Conservation (phyloP, 2,888 invertebrate genomes). For the Melanargia galathea region DNA sequence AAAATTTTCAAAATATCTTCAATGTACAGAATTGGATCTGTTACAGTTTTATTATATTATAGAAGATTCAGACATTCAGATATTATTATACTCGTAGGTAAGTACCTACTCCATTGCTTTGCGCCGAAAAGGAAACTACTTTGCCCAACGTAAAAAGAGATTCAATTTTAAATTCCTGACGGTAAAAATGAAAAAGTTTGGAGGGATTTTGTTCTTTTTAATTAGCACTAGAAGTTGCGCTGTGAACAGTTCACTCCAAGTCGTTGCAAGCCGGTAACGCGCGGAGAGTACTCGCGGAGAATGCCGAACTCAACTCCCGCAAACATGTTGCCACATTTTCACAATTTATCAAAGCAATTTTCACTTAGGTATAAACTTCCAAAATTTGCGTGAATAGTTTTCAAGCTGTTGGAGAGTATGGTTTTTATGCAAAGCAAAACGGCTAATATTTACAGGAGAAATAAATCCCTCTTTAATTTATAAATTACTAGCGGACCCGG, state of each 20-base stretch:
- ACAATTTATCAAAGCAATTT: conserved; percentile 24
- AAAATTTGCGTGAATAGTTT: conserved; percentile 11
- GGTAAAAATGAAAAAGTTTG: background rate
- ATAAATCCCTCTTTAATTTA: no score
- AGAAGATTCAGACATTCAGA: no score
- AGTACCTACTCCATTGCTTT: no score
- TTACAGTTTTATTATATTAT: no score
- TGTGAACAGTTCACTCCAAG: conserved; percentile 3
- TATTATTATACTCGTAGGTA: no score
- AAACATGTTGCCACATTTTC: conserved; percentile 32
- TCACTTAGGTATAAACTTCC: conserved; percentile 16
- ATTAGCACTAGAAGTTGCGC: conserved; percentile 17
- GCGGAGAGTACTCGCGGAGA: conserved; percentile 23
- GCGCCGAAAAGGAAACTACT: background rate
- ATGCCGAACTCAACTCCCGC: conserved; percentile 28
- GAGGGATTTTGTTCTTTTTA: conserved; percentile 19
- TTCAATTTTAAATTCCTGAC: background rate
- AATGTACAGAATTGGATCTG: no score
- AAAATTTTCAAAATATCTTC: no score
- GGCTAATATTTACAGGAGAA: no score
- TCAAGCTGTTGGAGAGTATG: background rate
- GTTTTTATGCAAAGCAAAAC: no score
- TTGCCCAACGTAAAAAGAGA: background rate
- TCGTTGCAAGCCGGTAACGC: conserved; percentile 5
- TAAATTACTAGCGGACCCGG: no score